Conservation (phyloP, 2,797 vertebrate genomes). For the Hemibagrus guttatus region DNA sequence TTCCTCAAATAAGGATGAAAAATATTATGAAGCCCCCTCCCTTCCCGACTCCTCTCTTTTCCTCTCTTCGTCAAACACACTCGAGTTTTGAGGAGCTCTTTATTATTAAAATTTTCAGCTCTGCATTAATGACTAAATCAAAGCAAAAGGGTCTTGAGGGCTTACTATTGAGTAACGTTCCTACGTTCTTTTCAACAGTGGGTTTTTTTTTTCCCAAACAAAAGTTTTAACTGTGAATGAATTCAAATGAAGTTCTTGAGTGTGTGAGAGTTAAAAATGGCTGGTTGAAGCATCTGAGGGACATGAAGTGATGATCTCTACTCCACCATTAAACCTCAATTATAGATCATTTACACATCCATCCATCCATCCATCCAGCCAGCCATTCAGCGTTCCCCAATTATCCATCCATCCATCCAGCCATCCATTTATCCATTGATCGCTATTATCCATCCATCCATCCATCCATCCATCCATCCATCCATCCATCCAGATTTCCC, state of each 20-base stretch:
- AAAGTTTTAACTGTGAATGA: conserved; percentile 14
- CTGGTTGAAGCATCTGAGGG: neutral
- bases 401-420: no score
- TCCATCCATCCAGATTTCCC: neutral
- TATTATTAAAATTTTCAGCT: conserved; percentile 45
- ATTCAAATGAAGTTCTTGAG: conserved; percentile 9
- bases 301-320: neutral
- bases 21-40: neutral
- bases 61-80: conserved; percentile 36
- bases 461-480: neutral
- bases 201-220: neutral
- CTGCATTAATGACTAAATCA: conserved; percentile 46
- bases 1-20: conserved; percentile 30
- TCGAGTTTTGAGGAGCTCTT: conserved; percentile 41
- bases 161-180: conserved; percentile 2
- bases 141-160: conserved; percentile 38
- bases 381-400: neutral
- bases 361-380: neutral
- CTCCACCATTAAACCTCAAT: neutral
- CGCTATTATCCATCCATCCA: neutral
- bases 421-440: neutral
- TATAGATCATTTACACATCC: neutral
- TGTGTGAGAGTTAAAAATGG: neutral
- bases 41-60: neutral
- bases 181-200: neutral